Conservation (phyloP, 2,888 invertebrate genomes). For the Dasypolia templi region DNA sequence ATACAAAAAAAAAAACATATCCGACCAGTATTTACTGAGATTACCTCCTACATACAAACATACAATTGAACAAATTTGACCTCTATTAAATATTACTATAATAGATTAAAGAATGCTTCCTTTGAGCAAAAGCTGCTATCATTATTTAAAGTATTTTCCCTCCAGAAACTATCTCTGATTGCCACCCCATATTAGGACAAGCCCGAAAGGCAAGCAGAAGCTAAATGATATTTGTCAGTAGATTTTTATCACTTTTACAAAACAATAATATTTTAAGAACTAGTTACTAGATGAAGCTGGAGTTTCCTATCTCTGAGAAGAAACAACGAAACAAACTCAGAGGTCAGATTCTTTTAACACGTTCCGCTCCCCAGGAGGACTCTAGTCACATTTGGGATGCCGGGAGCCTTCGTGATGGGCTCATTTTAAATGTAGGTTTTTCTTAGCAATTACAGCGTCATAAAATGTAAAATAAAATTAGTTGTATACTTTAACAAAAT, state of each 20-base stretch:
- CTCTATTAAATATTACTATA: too few species aligned
- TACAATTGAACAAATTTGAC: too few species aligned
- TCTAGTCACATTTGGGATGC: too few species aligned
- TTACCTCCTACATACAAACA: too few species aligned
- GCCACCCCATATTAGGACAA: background rate
- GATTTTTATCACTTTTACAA: background rate
- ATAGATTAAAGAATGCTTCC: background rate
- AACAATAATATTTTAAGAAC: too few species aligned
- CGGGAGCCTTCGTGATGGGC: background rate
- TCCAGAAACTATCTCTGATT: background rate
- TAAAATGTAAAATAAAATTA: background rate
- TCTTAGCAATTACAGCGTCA: background rate
- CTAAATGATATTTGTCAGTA: background rate
- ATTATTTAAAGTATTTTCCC: background rate
- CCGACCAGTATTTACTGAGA: too few species aligned
- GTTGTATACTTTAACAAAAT: background rate
- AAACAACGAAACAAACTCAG: background rate
- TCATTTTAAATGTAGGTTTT: background rate
- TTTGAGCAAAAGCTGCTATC: background rate
- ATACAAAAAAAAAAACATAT: too few species aligned
- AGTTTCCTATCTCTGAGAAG: too few species aligned
- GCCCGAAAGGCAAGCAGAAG: background rate
- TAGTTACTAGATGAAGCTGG: too few species aligned
- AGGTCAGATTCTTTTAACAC: background rate
- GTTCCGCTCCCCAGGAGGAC: too few species aligned